phyloP scores from a whole-genome alignment of 2,113 vertebrate species.

The Misgurnus anguillicaudatus region DNA sequence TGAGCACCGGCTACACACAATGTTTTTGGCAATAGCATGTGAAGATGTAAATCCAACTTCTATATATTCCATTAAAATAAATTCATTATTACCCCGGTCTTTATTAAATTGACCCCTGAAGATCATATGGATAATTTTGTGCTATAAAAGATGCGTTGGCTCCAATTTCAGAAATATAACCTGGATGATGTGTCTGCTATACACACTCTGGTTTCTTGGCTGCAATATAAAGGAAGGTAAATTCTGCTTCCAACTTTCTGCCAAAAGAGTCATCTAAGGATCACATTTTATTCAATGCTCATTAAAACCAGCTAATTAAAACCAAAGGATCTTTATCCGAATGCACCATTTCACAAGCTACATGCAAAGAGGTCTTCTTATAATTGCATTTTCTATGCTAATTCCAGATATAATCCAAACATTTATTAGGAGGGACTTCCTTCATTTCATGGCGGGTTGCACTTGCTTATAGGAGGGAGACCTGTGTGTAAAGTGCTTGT shows the following conservation, averaged over 20 bases:
- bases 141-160: constrained; percentile 2
- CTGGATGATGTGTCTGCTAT: background rate
- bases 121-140: constrained; percentile 1
- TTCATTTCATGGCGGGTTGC: constrained; percentile 73
- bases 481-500: constrained; percentile 56
- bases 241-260: background rate
- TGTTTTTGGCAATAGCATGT: background rate
- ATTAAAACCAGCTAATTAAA: constrained; percentile 67
- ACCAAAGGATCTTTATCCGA: constrained; percentile 64
- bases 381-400: constrained; percentile 75
- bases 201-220: background rate
- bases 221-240: background rate
- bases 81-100: background rate
- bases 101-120: constrained; percentile 1
- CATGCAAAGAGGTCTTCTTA: constrained; percentile 60
- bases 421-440: constrained; percentile 69
- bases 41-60: background rate
- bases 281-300: constrained; percentile 55
- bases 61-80: background rate
- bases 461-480: constrained; percentile 64
- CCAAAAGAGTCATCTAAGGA: constrained; percentile 52
- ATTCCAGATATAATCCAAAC: constrained; percentile 72
- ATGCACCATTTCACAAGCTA: constrained; percentile 64
- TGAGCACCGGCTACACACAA: background rate
- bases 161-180: background rate